Percentiles rank a stretch among this genome's conserved stretches.
These are phyloP conservation scores for Fistularia tabacaria DNA, from an alignment of 2,797 vertebrate genomes.

Conservation along the genomic window DNA sequence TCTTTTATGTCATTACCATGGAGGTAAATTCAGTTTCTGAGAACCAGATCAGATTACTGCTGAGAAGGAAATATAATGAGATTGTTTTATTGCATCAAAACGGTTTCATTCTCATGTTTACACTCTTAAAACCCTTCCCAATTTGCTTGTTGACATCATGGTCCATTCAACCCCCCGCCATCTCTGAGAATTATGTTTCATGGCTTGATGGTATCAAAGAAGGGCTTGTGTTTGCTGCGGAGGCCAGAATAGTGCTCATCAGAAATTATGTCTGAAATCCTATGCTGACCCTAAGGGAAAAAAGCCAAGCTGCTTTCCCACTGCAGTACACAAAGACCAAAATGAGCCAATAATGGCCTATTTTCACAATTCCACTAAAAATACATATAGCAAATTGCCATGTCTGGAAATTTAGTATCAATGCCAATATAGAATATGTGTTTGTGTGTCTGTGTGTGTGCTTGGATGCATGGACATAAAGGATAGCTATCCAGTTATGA, in stretches of 20 bases:
- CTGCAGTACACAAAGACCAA: constrained; percentile 71
- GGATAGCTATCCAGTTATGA: too few relatives aligned
- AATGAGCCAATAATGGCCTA: constrained; percentile 70
- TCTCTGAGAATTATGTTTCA: constrained; percentile 69
- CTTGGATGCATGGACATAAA: constrained; percentile 52
- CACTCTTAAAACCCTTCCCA: constrained; percentile 18
- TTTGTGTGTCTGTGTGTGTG: constrained; percentile 73
- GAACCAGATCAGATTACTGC: too few relatives aligned
- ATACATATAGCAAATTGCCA: constrained; percentile 86
- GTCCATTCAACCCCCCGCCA: constrained; percentile 44
- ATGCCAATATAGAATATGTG: constrained; percentile 74
- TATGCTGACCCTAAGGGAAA: constrained; percentile 71
- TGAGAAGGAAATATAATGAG: too few relatives aligned
- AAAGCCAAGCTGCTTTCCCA: constrained; percentile 80
- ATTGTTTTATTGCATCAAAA: too few relatives aligned
- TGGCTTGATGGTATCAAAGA: constrained; percentile 65
- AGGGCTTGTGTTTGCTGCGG: constrained; percentile 66
- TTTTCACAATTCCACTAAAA: constrained; percentile 79
- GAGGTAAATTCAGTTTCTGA: too few relatives aligned
- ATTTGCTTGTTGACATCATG: constrained; percentile 45
- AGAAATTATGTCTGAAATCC: constrained; percentile 77
- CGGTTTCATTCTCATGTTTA: too few relatives aligned
- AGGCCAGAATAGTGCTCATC: constrained; percentile 90
- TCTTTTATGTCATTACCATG: too few relatives aligned
- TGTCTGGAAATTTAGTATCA: constrained; percentile 82